Conservation (phyloP, 2,888 invertebrate genomes). For the Chaitophorus viminalis region DNA sequence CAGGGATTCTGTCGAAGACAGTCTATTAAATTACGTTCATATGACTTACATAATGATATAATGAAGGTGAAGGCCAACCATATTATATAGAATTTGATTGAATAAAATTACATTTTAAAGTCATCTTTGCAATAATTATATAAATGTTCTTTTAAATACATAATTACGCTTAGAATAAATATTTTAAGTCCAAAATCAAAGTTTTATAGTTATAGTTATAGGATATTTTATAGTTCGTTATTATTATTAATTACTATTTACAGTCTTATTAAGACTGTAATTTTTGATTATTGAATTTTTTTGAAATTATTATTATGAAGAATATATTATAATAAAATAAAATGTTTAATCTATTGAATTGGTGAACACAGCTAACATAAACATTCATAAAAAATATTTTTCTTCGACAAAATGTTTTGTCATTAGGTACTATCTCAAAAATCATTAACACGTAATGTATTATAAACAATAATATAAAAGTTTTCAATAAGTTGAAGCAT, state of each 20-base stretch:
- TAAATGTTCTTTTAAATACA: not conserved
- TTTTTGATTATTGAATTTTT: not conserved
- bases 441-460: not conserved
- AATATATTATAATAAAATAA: not conserved
- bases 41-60: too few relatives aligned
- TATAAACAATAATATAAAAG: not conserved
- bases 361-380: not conserved
- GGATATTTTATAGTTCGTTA: not conserved
- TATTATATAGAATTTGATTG: too few relatives aligned
- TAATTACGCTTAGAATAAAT: too few relatives aligned
- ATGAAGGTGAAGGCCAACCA: too few relatives aligned
- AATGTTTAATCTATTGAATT: not conserved
- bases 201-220: too few relatives aligned
- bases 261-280: not conserved
- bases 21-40: too few relatives aligned
- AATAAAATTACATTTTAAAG: not conserved
- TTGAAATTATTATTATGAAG: not conserved
- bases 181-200: too few relatives aligned
- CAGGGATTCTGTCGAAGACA: too few relatives aligned
- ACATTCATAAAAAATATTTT: not conserved
- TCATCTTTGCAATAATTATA: not conserved
- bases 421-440: not conserved
- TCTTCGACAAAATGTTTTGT: not conserved
- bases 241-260: not conserved
- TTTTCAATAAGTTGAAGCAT: not conserved